Base-by-base conservation (phyloP, 2,113 vertebrate species). In the Picathartes gymnocephalus region DNA sequence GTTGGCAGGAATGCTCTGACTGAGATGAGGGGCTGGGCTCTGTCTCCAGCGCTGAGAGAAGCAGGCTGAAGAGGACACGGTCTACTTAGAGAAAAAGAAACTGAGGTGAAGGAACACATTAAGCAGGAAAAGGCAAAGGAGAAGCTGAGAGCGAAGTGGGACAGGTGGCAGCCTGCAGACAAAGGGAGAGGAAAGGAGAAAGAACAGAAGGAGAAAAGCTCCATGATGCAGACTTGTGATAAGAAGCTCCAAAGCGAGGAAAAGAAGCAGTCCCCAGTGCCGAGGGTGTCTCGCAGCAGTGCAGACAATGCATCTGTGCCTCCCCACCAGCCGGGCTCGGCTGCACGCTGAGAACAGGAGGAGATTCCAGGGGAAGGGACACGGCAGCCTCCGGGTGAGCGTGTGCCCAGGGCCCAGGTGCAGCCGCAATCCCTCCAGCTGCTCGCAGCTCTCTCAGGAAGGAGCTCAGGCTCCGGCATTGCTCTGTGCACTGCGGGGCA, bases 1-100 rank as follows among this genome's bases (percentile, higher is more conserved):
- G 91, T 96, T 97, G 84, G 87, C 95, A 96, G 94, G 79, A 88
- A 94, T 77, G 90, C 87, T 94, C 69, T 53, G 71, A 93, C 83
- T 89, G 76, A 83, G 85, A 82, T 50, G 65, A 96, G 40, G 90
- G 82, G 84, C 84, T 85, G 80, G 82, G 39, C 78, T 70, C 86
- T 88, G 73, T 94, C 92, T 91, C 72, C 82, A 76, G 77, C 17
- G 69, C 15, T 25, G 69, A 85, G 81, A 81, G 31, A 48, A 51
- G 61, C 69, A 91, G 68, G 82, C 39, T 90, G 78, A 96, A 60
- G 91, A 93, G 80, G 68, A 91, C 78, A 65, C 13, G 70, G 72
- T 86, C 90, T 76, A 37, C 81, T 73, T 54, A 35, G 86, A 73
- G 79, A 78, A 77, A 86, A 72, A 79, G 70, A 80, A 79, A 71